A percentile compares a stretch with the other conserved stretches of the same genome.
phyloP scores from a whole-genome alignment of 2,113 vertebrate species.

The Anhinga anhinga region DNA sequence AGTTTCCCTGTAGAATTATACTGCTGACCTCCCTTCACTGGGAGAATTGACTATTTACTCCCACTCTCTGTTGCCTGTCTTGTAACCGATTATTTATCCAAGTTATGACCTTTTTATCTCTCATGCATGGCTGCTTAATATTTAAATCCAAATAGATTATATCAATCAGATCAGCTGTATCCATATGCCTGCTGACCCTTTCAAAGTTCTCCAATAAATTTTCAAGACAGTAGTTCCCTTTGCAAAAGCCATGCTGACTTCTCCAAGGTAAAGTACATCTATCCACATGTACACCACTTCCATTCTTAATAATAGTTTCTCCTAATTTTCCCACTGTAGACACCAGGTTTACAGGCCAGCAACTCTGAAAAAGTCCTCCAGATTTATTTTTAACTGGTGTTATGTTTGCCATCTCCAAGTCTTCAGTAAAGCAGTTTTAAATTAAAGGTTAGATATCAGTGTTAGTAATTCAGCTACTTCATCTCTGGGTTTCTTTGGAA shows the following conservation, averaged over 20 bases:
- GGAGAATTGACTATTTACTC: background rate
- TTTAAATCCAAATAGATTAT: background rate
- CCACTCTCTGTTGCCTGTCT: background rate
- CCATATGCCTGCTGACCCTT: background rate
- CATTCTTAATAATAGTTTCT: background rate
- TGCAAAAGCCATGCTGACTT: background rate
- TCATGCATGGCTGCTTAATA: background rate
- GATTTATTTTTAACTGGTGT: background rate
- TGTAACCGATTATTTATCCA: background rate
- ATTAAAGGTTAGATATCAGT: background rate
- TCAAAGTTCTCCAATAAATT: background rate
- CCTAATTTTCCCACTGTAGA: background rate
- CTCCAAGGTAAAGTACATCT: background rate
- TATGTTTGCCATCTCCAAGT: background rate
- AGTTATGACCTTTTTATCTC: background rate
- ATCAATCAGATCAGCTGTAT: background rate
- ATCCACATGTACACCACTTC: background rate
- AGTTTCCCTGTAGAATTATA: background rate
- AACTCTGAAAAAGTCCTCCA: background rate
- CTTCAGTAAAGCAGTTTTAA: background rate
- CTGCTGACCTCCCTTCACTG: background rate
- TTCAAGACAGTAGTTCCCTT: background rate
- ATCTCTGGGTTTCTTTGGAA: background rate
- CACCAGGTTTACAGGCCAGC: background rate
- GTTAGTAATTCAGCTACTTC: background rate